Base-by-base conservation (phyloP, 2,113 vertebrate genomes). In the Gulo gulo region DNA sequence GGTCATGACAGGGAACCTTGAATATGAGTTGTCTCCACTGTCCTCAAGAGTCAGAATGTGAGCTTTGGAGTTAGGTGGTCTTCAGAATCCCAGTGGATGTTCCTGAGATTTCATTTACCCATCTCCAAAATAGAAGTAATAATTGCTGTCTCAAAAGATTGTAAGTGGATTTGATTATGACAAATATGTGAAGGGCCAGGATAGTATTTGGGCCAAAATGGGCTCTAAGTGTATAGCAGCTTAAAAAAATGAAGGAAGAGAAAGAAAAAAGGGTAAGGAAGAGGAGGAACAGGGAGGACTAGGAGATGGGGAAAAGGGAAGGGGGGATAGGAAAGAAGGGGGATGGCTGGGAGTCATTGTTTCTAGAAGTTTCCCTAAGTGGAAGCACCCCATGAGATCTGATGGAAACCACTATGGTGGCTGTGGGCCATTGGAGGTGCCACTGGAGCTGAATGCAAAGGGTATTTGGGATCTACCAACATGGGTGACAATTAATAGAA, bases 371-470 rank as follows among this genome's bases (percentile, higher is more conserved):
- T n/a, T 12, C 39, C 29, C 29, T 59, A 7, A 65, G 4, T 76
- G 47, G 12, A 31, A 71, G 5, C 6, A 14, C 21, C 10, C 65
- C n/a, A 4, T 3, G 59, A 83, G 10, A 81, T 2, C 2, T 52
- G 20, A 21, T 31, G 7, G 6, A 88, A 50, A 16, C n/a, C 47
- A 7, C 2, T 4, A 1, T 23, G 4, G 15, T 42, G 8, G 9
- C 29, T 39, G n/a, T 0, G 74, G n/a, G 6, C 31, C 4, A 1
- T 1, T 12, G 26, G 23, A 59, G 39, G 34, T 10, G 29, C 4
- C 7, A 8, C 2, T 42, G 18, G 8, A 9, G 16, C 29, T 55
- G 5, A 94, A 10, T 4, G 1, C 5, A 47, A 55, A 50, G 15
- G 6, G 16, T 2, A 16, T 29, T n/a, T 24, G 21, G 11, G 39